Percentiles rank a stretch among this genome's conserved stretches.
Evolutionary conservation across 1,140 invertebrate species (phyloP).

Genomic region (Drosophila rufa): DNA sequence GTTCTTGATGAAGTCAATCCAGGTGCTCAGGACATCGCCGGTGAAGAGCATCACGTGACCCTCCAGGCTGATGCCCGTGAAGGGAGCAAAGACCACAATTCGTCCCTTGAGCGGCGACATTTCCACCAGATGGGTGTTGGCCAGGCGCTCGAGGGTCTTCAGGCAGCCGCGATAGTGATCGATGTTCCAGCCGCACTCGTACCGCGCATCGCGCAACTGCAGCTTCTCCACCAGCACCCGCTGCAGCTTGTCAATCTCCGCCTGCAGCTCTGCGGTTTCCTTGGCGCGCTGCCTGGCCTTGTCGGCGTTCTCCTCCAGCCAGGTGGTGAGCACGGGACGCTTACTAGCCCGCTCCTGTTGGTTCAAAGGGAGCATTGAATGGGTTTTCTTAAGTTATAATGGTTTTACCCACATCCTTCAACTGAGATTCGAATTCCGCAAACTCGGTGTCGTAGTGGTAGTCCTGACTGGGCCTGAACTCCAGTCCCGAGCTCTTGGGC

Average conservation of each 20-base stretch:
- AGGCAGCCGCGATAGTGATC: conserved; percentile 94
- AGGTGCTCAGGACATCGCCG: conserved; percentile 95
- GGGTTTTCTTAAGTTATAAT: too few relatives aligned
- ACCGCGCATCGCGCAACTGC: conserved; percentile 88
- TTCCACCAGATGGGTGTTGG: conserved; percentile 89
- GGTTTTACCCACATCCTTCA: conserved; percentile 46
- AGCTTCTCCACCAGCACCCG: conserved; percentile 86
- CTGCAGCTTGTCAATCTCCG: conserved; percentile 89
- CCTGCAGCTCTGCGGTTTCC: conserved; percentile 88
- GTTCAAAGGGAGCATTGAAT: background rate
- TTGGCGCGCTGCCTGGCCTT: conserved; percentile 88
- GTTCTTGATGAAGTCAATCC: conserved; percentile 95
- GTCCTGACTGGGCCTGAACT: conserved; percentile 59
- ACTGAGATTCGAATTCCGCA: conserved; percentile 60
- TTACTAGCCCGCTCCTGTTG: conserved; percentile 73
- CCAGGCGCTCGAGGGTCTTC: conserved; percentile 90
- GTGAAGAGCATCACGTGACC: conserved; percentile 95
- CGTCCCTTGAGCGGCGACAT: conserved; percentile 90
- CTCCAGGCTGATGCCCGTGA: conserved; percentile 94
- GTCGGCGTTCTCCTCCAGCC: conserved; percentile 88
- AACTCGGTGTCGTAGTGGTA: conserved; percentile 70
- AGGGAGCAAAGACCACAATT: conserved; percentile 93
- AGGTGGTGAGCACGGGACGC: conserved; percentile 78
- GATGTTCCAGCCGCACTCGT: conserved; percentile 95
- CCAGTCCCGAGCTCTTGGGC: conserved; percentile 21